Percentiles rank a stretch among this genome's conserved stretches.
These are phyloP conservation scores for Drosophila miranda DNA, from an alignment of 1,140 invertebrate genomes.

Conservation along the genomic window DNA sequence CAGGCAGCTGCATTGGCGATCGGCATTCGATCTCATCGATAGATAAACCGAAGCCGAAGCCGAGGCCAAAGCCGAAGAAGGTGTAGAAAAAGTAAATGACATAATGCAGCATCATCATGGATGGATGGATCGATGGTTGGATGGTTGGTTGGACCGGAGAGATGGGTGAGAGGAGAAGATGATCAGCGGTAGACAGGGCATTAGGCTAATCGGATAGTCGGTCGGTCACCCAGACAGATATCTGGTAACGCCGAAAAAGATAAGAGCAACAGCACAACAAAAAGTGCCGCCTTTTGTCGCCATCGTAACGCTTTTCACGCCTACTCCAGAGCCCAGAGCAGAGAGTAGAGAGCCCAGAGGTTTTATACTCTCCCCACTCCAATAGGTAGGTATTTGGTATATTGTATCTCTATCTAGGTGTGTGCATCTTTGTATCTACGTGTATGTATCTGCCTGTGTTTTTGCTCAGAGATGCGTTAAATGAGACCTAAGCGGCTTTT, in stretches of 20 bases:
- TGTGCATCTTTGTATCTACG: slow-evolving; percentile 8
- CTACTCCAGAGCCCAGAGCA: slow-evolving; percentile 32
- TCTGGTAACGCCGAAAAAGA: slow-evolving; percentile 25
- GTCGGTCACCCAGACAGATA: slow-evolving; percentile 31
- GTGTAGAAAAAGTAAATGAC: slow-evolving; percentile 78
- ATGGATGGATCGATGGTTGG: slow-evolving; percentile 14
- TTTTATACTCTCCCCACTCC: not conserved
- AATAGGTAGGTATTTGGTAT: too few relatives aligned
- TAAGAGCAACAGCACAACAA: slow-evolving; percentile 37
- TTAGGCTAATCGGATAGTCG: slow-evolving; percentile 76
- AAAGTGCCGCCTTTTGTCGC: slow-evolving; percentile 62
- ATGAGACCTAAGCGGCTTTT: slow-evolving; percentile 67
- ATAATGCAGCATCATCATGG: slow-evolving; percentile 75
- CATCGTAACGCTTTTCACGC: slow-evolving; percentile 75
- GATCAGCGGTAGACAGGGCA: slow-evolving; percentile 44
- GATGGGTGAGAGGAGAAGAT: too few relatives aligned
- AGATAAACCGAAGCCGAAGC: slow-evolving; percentile 38
- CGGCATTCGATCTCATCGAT: slow-evolving; percentile 34
- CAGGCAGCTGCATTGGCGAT: slow-evolving; percentile 64
- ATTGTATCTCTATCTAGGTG: slow-evolving; percentile 2
- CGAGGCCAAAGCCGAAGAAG: slow-evolving; percentile 32
- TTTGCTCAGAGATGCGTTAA: slow-evolving; percentile 64
- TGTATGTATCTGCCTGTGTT: slow-evolving; percentile 18
- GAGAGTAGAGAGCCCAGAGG: slow-evolving; percentile 3
- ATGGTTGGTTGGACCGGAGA: not conserved